Evolutionary conservation across 1,140 invertebrate species (phyloP), one percentile per base, ranked within the genome.

Genomic region (Probaryconus sp.): DNA sequence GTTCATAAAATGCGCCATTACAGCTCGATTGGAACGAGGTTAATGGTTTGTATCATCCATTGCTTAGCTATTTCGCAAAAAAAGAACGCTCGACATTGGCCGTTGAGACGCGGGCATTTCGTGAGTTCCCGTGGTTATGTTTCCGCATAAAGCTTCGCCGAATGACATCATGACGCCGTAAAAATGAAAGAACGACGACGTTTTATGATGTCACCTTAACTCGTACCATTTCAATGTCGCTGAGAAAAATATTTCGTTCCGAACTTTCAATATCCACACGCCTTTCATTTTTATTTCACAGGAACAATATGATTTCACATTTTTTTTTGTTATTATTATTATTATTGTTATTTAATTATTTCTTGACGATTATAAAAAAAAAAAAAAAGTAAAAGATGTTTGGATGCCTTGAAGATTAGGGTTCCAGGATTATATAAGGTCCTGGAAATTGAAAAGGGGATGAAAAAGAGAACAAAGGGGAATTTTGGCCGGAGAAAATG

Each of bases 211-310:
- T 47, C 40, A 47, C 30, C 42, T 60, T 28, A 30, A 60, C 42
- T 28, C 30, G 42, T 28, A 60, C 16, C 35, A 45, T 58, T 58
- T 45, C 40, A 45, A 58, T 58, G 40, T 58, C 38, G 17, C 24
- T 35, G 5, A 26, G 16, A 21, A 11, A 45, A 35, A 38, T 53
- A 53, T 53, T 53, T 40, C 35, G 21, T 33, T 10, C 40, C 11
- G 14, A 60, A 47, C 45, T 58, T 60, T 47, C 31, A 21, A 60
- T 47, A 60, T 47, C n/a, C n/a, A n/a, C n/a, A n/a, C n/a, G n/a
- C n/a, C n/a, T n/a, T n/a, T n/a, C n/a, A n/a, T n/a, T n/a, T n/a
- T n/a, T n/a, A n/a, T n/a, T n/a, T n/a, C n/a, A n/a, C n/a, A n/a
- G n/a, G n/a, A n/a, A n/a, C n/a, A n/a, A n/a, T n/a, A n/a, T n/a